These are phyloP conservation scores for Aphidius colemani DNA, from an alignment of 2,888 invertebrate genomes.

Conservation along the genomic window DNA sequence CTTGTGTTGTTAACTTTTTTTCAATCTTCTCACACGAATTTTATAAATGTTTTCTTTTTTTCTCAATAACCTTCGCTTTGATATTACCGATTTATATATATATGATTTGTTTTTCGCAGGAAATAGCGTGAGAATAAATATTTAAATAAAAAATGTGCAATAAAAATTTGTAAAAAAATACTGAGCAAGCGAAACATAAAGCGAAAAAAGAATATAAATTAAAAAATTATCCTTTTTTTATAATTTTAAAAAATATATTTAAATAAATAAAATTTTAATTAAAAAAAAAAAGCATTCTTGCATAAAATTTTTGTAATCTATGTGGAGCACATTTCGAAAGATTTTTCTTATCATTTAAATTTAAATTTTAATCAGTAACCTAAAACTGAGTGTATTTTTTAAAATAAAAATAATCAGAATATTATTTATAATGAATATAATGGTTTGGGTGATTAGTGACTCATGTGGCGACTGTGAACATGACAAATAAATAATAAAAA, in stretches of 20 bases:
- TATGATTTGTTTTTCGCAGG: slow-evolving; percentile 18
- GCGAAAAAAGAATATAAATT: slow-evolving; percentile 21
- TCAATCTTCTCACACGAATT: slow-evolving; percentile 51
- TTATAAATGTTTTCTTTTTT: slow-evolving; percentile 4
- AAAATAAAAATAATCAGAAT: not conserved
- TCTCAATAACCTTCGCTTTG: slow-evolving; percentile 28
- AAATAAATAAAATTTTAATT: not conserved
- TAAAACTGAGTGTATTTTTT: too few species aligned
- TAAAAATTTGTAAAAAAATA: slow-evolving; percentile 23
- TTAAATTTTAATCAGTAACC: not conserved
- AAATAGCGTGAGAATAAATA: not conserved
- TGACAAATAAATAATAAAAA: slow-evolving; percentile 25
- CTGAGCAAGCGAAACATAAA: slow-evolving; percentile 28
- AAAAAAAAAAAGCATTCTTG: not conserved
- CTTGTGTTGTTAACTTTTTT: slow-evolving; percentile 41
- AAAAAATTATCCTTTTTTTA: too few species aligned
- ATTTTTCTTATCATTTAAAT: not conserved
- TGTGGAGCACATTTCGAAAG: not conserved
- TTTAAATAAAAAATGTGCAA: slow-evolving; percentile 10
- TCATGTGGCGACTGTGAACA: slow-evolving; percentile 1
- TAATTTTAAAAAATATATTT: slow-evolving; percentile 28
- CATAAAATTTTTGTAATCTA: not conserved
- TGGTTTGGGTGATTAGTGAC: not conserved
- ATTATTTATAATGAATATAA: not conserved
- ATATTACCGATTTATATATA: slow-evolving; percentile 26